Percentiles rank a stretch among this genome's conserved stretches.
phyloP scores from a whole-genome alignment of 2,113 vertebrate species.

The cat (Felis catus) region F.catus_Fca126_mat1.0 CM031423.1:10894501-10895000 shows the following conservation, averaged over 20 bases:
- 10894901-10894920: rapidly evolving
- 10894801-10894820: conserved; percentile 85
- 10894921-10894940: rapidly evolving
- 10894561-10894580: rapidly evolving
- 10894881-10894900: not conserved
- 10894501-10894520: rapidly evolving
- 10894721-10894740: conserved; percentile 93
- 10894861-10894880: conserved; percentile 91
- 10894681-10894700: conserved; percentile 84
- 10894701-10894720: conserved; percentile 87
- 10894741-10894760: conserved; percentile 90
- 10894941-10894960: rapidly evolving
- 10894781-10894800: conserved; percentile 86
- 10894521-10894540: rapidly evolving
- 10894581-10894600: not conserved
- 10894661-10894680: not conserved
- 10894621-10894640: not conserved
- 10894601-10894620: not conserved
- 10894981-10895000: rapidly evolving
- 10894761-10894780: conserved; percentile 82
- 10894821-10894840: conserved; percentile 89
- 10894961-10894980: not conserved
- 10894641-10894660: rapidly evolving
- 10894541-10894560: not conserved
- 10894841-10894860: conserved; percentile 92